Evolutionary conservation across 2,113 vertebrate genomes (phyloP).

Genomic region (Aepyceros melampus): DNA sequence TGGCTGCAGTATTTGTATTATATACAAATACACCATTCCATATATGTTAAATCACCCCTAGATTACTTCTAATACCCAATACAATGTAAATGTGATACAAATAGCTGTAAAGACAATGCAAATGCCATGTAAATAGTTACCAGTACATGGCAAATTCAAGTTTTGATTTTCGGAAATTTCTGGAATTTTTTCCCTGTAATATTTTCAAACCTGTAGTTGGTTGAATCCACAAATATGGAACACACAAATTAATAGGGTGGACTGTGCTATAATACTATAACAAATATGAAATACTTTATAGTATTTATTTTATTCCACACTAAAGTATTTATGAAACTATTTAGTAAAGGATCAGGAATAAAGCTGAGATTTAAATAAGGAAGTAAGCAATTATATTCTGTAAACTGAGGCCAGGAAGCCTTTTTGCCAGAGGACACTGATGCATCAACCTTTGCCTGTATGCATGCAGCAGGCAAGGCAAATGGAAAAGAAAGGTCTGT

Average conservation of each 20-base stretch:
- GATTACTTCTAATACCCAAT: not conserved
- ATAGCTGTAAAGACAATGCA: not conserved
- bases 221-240: not conserved
- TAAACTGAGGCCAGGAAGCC: not conserved
- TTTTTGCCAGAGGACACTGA: not conserved
- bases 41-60: not conserved
- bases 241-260: not conserved
- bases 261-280: not conserved
- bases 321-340: not conserved
- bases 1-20: not conserved
- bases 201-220: not conserved
- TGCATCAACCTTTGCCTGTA: not conserved
- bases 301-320: not conserved
- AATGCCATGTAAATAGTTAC: not conserved
- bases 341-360: conserved; percentile 37
- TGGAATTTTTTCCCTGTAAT: not conserved
- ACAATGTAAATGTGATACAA: not conserved
- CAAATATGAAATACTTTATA: not conserved
- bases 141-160: not conserved
- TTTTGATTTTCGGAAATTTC: not conserved
- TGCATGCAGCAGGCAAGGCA: not conserved
- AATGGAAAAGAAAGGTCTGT: not conserved
- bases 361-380: conserved; percentile 27
- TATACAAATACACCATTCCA: not conserved
- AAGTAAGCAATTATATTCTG: not conserved